A percentile compares a stretch with the other conserved stretches of the same genome.
phyloP scores from a whole-genome alignment of 1,140 invertebrate species.

The Hyposmocoma kahamanoa region DNA sequence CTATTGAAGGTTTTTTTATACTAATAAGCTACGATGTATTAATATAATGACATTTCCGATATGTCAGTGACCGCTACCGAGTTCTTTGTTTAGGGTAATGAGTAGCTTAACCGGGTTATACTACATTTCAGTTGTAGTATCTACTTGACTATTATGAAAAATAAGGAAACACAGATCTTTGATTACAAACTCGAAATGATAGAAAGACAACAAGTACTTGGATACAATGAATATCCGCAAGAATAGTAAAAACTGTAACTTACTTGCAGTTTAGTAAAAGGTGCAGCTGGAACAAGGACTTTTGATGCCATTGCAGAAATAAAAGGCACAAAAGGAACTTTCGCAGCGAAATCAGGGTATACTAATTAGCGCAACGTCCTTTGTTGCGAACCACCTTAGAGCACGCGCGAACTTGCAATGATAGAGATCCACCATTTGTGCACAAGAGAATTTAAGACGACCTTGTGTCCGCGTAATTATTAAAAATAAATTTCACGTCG shows the following conservation, averaged over 20 bases:
- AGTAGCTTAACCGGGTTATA: constrained; percentile 1
- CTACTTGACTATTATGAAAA: not conserved
- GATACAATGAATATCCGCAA: no score
- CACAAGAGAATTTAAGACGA: constrained; percentile 33
- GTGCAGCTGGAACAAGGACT: constrained; percentile 53
- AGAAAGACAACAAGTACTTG: no score
- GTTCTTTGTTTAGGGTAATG: no score
- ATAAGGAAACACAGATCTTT: no score
- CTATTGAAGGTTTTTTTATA: no score
- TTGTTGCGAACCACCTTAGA: constrained; percentile 41
- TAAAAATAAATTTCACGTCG: constrained; percentile 50
- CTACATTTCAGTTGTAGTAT: constrained; percentile 6
- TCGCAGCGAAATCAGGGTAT: constrained; percentile 7
- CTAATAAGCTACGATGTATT: no score
- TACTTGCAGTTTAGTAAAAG: constrained; percentile 59
- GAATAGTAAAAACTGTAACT: no score
- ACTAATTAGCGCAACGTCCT: constrained; percentile 23
- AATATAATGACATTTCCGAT: constrained; percentile 24
- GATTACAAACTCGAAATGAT: no score
- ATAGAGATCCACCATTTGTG: constrained; percentile 50
- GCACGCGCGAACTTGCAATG: constrained; percentile 46
- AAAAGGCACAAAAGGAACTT: constrained; percentile 8
- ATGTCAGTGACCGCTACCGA: not conserved
- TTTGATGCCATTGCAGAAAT: constrained; percentile 54
- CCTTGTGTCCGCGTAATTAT: constrained; percentile 59